Conservation (phyloP, 2,797 vertebrate species). For the Manis javanica region DNA sequence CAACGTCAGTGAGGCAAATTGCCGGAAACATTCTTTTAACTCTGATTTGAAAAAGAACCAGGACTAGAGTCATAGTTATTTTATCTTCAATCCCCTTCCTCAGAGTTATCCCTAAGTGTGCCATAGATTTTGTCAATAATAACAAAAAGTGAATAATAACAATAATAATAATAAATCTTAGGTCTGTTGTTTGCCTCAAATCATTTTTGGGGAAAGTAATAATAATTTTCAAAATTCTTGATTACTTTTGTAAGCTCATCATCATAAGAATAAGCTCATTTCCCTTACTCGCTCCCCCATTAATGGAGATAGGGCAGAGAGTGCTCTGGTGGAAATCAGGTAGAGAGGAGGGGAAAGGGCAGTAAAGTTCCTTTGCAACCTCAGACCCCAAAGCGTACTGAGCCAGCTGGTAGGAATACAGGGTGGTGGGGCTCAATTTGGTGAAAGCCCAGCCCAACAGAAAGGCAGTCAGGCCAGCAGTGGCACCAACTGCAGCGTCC, state of each 20-base stretch:
- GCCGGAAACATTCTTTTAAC: background rate
- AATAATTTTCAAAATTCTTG: background rate
- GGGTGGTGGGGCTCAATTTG: background rate
- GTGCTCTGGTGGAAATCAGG: too few relatives aligned
- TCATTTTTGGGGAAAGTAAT: background rate
- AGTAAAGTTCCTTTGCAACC: background rate
- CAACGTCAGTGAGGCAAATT: background rate
- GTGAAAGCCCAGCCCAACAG: background rate
- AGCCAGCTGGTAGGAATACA: background rate
- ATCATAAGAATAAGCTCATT: background rate
- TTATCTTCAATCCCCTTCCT: background rate
- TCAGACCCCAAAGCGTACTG: background rate
- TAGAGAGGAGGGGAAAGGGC: background rate
- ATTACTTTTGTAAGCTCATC: background rate
- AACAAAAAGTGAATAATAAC: background rate
- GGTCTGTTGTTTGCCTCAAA: background rate
- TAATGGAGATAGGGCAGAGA: background rate
- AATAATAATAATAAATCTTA: background rate
- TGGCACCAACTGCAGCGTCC: accelerated
- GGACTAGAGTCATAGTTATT: background rate
- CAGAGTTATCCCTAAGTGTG: background rate
- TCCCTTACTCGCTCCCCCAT: background rate
- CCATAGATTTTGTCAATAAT: background rate
- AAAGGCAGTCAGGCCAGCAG: too few relatives aligned
- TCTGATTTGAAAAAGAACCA: background rate